These are phyloP conservation scores for Macropis europaea DNA, from an alignment of 2,888 invertebrate genomes.

Conservation along the genomic window DNA sequence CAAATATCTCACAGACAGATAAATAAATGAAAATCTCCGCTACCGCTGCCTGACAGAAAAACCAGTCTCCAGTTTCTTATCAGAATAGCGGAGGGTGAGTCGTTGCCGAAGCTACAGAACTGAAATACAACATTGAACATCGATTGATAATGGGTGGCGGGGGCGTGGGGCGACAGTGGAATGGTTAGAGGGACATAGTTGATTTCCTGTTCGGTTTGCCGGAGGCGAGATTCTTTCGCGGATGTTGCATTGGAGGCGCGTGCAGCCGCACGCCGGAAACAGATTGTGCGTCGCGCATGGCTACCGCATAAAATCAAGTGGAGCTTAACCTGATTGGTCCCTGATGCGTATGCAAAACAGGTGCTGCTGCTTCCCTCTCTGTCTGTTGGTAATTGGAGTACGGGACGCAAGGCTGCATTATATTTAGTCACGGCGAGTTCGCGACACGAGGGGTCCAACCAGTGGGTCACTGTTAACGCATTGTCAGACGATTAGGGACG, in stretches of 20 bases:
- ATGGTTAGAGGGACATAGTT: slow-evolving; percentile 11
- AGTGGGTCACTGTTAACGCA: slow-evolving; percentile 78
- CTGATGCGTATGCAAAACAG: slow-evolving; percentile 77
- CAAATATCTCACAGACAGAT: no score
- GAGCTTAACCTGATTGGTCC: slow-evolving; percentile 74
- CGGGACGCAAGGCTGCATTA: slow-evolving; percentile 75
- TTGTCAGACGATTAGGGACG: slow-evolving; percentile 75
- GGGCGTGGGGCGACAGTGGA: neutral
- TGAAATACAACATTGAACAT: no score
- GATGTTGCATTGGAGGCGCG: slow-evolving; percentile 54
- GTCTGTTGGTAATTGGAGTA: slow-evolving; percentile 75
- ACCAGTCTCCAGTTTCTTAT: no score
- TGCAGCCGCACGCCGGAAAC: slow-evolving; percentile 64
- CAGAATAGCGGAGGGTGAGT: no score
- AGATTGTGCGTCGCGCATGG: slow-evolving; percentile 65
- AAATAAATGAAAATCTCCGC: no score
- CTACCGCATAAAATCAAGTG: slow-evolving; percentile 68
- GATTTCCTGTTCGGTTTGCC: slow-evolving; percentile 22
- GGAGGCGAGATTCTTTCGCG: slow-evolving; percentile 46
- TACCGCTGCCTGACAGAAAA: no score
- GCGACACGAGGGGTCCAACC: slow-evolving; percentile 69
- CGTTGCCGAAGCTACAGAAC: no score
- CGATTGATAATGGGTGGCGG: no score
- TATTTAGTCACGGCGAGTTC: slow-evolving; percentile 62
- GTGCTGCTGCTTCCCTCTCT: slow-evolving; percentile 67